A percentile compares a stretch with the other conserved stretches of the same genome.
Conservation (phyloP, 2,888 invertebrate species). For the Tricholauxania praeusta region DNA sequence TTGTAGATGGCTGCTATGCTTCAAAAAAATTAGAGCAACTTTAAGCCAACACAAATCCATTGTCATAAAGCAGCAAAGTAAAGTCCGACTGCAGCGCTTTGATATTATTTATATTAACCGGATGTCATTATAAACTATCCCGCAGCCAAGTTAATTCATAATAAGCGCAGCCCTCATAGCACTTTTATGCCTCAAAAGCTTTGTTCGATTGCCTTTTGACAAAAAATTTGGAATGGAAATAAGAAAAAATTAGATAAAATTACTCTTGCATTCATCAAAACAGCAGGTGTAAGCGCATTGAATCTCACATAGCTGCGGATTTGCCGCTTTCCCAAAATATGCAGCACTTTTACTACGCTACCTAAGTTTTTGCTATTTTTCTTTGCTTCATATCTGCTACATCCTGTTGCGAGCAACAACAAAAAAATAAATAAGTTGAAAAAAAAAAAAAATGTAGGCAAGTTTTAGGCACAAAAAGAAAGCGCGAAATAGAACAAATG, state of each 20-base stretch:
- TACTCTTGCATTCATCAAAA: constrained; percentile 56
- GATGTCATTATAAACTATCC: constrained; percentile 47
- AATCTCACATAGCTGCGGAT: constrained; percentile 48
- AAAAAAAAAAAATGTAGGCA: no score
- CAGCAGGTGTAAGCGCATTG: constrained; percentile 56
- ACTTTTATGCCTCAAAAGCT: no score
- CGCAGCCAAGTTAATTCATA: constrained; percentile 37
- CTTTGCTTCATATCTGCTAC: no score
- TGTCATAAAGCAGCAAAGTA: background rate
- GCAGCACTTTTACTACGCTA: background rate
- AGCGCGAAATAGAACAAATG: background rate
- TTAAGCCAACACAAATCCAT: constrained; percentile 5
- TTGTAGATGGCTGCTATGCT: no score
- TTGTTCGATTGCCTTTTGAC: no score
- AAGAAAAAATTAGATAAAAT: background rate
- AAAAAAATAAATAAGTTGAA: no score
- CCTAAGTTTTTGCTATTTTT: no score
- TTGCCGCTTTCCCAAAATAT: constrained; percentile 23
- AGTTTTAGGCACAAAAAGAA: no score
- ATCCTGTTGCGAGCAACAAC: no score
- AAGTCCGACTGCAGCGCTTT: background rate
- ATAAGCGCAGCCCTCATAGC: no score
- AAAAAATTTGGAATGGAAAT: no score
- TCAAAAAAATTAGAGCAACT: constrained; percentile 41
- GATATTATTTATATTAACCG: constrained; percentile 16